Conservation (phyloP, 2,888 invertebrate genomes). For the Phania funesta region DNA sequence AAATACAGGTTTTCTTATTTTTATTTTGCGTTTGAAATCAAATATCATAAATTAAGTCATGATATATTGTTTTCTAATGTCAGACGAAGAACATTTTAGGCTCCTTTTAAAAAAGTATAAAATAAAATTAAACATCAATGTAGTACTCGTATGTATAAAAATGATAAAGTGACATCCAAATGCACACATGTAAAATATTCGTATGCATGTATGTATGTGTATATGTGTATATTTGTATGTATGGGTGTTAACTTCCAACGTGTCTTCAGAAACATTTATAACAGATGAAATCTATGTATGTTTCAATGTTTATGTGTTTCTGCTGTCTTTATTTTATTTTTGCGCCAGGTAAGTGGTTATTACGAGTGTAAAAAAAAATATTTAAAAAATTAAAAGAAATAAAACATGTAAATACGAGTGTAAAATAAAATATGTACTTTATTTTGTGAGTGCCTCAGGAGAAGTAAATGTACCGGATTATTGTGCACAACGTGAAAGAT, state of each 20-base stretch:
- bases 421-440: constrained; percentile 33
- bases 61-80: constrained; percentile 26
- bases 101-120: constrained; percentile 15
- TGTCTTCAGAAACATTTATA: constrained; percentile 33
- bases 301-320: background rate
- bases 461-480: constrained; percentile 56
- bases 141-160: too few relatives aligned
- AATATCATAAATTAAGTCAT: constrained; percentile 33
- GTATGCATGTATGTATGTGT: background rate
- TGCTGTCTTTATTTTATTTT: background rate
- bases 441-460: constrained; percentile 39
- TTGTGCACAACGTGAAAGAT: constrained; percentile 41
- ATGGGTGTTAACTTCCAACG: constrained; percentile 8
- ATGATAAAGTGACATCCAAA: background rate
- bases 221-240: background rate
- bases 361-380: background rate
- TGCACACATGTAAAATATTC: background rate
- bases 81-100: constrained; percentile 20
- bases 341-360: constrained; percentile 15
- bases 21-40: background rate
- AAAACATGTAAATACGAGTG: constrained; percentile 17
- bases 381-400: background rate
- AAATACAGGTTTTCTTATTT: background rate
- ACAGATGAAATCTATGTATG: constrained; percentile 34
- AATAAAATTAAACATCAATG: background rate